Percentiles rank a stretch among this genome's conserved stretches.
Conservation (phyloP, 1,140 invertebrate species). For the Proales similis region DNA sequence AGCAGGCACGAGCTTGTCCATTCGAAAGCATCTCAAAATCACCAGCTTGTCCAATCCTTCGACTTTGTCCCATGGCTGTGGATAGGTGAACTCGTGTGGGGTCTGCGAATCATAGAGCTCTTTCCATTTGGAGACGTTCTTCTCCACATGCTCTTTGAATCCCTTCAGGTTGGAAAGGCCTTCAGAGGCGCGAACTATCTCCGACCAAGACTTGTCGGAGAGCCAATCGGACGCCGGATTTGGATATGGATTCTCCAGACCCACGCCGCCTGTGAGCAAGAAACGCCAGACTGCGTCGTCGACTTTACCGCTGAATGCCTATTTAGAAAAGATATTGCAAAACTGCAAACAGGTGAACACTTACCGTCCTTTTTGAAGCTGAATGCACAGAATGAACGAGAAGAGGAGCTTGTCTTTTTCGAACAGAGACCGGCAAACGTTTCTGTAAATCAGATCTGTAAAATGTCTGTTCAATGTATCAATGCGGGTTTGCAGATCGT, state of each 20-base stretch:
- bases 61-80: constrained; percentile 60
- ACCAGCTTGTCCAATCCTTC: constrained; percentile 63
- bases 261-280: constrained; percentile 76
- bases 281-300: constrained; percentile 73
- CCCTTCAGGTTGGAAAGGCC: constrained; percentile 46
- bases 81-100: constrained; percentile 61
- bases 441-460: constrained; percentile 80
- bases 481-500: constrained; percentile 66
- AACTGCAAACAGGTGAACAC: constrained; percentile 38
- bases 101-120: constrained; percentile 57
- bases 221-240: constrained; percentile 65
- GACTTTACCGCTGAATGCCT: constrained; percentile 56
- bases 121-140: constrained; percentile 65
- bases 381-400: constrained; percentile 36
- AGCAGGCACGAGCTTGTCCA: constrained; percentile 53
- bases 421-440: constrained; percentile 85
- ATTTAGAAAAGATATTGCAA: not conserved
- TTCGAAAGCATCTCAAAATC: constrained; percentile 49
- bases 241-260: constrained; percentile 65
- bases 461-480: constrained; percentile 69
- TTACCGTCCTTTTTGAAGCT: constrained; percentile 42
- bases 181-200: constrained; percentile 67
- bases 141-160: constrained; percentile 44
- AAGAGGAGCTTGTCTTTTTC: constrained; percentile 71
- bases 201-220: constrained; percentile 70